Evolutionary conservation across 1,140 invertebrate genomes (phyloP), one percentile per base, ranked within the genome.

Genomic region (Coboldia fuscipes): DNA sequence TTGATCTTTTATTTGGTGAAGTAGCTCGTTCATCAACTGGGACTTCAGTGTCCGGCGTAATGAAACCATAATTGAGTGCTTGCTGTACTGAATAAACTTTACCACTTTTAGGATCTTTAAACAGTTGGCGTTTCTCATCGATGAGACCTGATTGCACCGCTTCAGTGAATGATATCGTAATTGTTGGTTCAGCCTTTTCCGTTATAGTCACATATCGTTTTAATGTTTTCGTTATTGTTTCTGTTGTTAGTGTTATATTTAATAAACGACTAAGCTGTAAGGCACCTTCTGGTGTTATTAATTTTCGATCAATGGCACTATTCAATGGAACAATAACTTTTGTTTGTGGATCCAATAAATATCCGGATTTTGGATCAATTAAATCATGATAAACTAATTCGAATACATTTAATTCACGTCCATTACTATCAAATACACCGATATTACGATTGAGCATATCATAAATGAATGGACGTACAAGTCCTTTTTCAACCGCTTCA

Each of bases 241-340:
- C 77, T 4, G 79, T 75, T 3, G 80, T 84, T 8, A 88, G 65
- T 10, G 79, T 81, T 36, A 92, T 76, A 51, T 81, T 80, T 30
- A 88, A 54, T 33, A 89, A 56, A 46, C 77, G 78, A 50, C 81
- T 78, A 27, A 90, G 57, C 35, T 85, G 61, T 37, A 79, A 72
- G 28, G 82, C 83, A 33, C 86, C 84, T 53, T 89, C 77, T 3
- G 75, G 68, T 7, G 82, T 78, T 10, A 92, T 82, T 33, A 88
- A 62, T 47, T 78, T 75, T 24, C 74, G 66, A 50, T 80, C 72
- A 33, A 94, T 76, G 22, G 85, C 85, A 48, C 82, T 74, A 44
- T 85, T 75, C 30, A 90, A 67, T 42, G 80, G 75, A 43, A 94
- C 63, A 41, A 73, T 65, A 52, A 74, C 72, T 41, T 73, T 74